Evolutionary conservation across 2,888 invertebrate species (phyloP), one percentile per base, ranked within the genome.

Genomic region (Ramazzottius varieornatus): DNA sequence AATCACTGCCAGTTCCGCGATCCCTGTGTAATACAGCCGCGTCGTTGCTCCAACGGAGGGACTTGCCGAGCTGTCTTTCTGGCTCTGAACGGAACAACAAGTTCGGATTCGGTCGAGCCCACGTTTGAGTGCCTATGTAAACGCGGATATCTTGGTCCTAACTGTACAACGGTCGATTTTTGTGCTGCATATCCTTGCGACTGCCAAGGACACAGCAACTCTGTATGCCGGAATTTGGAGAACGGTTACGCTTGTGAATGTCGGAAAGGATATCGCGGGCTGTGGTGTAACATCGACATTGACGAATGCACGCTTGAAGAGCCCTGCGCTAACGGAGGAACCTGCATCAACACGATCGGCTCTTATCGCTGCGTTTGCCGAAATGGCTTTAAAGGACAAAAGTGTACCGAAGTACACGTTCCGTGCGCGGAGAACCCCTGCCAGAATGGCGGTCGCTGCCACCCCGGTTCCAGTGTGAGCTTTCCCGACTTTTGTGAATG

Each of bases 101-200:
- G n/a, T n/a, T n/a, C n/a, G n/a, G n/a, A n/a, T n/a, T n/a, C n/a
- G n/a, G 88, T 91, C 73, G 89, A 89, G 73, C 93, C 93, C 2
- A 86, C 87, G 29, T 92, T 88, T 76, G 84, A 90, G 1, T 94
- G 94, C 76, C 87, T 88, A 66, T 94, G 94, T 73, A 88, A 91
- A 32, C 84, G 85, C 1, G 94, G 94, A 1, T 93, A 86, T 78
- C 87, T 87, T 75, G 93, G 93, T 2, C 80, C 86, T 46, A 87
- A 91, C 75, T 92, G 92, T 73, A 88, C n/a, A n/a, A n/a, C n/a
- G n/a, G n/a, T n/a, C n/a, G 40, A 40, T 40, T 40, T 13, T 20
- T 40, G 40, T 20, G 40, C 40, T 20, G 8, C 40, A 20, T 40
- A 40, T 20, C 40, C 40, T 20, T 40, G 40, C 40, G 8, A 8